A percentile compares a stretch with the other conserved stretches of the same genome.
Evolutionary conservation across 2,797 vertebrate species (phyloP).

Genomic region (Percopsis omiscomaycus): DNA sequence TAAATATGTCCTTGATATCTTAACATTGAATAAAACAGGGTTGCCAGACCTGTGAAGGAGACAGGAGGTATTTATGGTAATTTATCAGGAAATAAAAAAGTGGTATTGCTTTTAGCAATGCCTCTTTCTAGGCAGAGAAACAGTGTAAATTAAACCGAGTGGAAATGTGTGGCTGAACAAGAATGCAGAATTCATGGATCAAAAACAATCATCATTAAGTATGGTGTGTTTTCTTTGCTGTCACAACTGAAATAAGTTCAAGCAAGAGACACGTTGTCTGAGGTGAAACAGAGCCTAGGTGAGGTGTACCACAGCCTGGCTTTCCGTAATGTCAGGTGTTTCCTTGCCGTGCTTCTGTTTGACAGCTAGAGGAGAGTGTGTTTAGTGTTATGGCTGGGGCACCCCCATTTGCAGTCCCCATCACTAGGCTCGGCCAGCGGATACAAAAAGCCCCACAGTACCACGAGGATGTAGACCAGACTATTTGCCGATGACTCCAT

Average conservation of each 20-base stretch:
- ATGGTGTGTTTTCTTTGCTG: too few species aligned
- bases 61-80: conserved; percentile 5
- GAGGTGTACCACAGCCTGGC: neutral
- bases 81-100: neutral
- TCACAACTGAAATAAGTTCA: too few species aligned
- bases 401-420: neutral
- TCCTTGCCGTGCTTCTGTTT: neutral
- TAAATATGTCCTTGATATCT: conserved; percentile 3
- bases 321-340: neutral
- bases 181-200: too few species aligned
- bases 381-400: conserved; percentile 3
- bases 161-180: too few species aligned
- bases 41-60: conserved; percentile 18
- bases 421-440: neutral
- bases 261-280: too few species aligned
- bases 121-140: neutral
- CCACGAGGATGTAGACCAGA: conserved; percentile 21
- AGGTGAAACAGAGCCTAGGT: too few species aligned
- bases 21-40: conserved; percentile 20
- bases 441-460: conserved; percentile 16
- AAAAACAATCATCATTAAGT: too few species aligned
- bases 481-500: conserved; percentile 27
- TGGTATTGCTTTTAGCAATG: conserved; percentile 5
- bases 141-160: too few species aligned
- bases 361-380: neutral